Conservation (phyloP, 2,888 invertebrate species). For the Tetramorium bicarinatum region DNA sequence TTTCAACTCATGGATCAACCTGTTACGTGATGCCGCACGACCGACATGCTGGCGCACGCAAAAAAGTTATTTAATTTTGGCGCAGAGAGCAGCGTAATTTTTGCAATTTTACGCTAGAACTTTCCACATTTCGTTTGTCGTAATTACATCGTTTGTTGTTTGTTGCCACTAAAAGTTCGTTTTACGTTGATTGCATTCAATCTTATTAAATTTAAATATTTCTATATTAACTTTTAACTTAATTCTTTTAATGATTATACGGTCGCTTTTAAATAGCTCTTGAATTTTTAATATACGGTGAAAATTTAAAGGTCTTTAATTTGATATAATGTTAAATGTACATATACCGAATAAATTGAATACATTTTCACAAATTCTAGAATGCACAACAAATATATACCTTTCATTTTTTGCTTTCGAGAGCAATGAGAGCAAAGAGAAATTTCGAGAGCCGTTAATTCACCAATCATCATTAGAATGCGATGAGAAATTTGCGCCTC, state of each 20-base stretch:
- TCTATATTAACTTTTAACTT: neutral
- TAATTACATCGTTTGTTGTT: slow-evolving; percentile 3
- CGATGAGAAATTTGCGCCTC: slow-evolving; percentile 63
- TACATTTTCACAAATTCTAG: neutral
- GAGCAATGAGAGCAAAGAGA: neutral
- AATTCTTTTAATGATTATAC: neutral
- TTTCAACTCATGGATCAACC: slow-evolving; percentile 29
- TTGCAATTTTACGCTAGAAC: slow-evolving; percentile 28
- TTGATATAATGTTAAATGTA: neutral
- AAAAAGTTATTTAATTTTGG: slow-evolving; percentile 43
- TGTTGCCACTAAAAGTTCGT: slow-evolving; percentile 9
- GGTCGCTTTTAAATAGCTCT: neutral
- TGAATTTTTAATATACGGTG: neutral
- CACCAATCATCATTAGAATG: neutral
- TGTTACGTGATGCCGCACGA: slow-evolving; percentile 35
- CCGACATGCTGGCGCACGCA: neutral
- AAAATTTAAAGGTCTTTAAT: neutral
- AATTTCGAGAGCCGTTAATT: slow-evolving; percentile 3
- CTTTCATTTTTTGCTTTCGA: neutral
- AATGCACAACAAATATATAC: slow-evolving; percentile 2
- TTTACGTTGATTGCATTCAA: neutral
- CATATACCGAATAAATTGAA: neutral
- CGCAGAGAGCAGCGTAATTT: slow-evolving; percentile 1
- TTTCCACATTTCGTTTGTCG: slow-evolving; percentile 33
- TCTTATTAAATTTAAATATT: neutral